A percentile compares a stretch with the other conserved stretches of the same genome.
Evolutionary conservation across 2,888 invertebrate genomes (phyloP).

Genomic region (Dryomyza anilis): DNA sequence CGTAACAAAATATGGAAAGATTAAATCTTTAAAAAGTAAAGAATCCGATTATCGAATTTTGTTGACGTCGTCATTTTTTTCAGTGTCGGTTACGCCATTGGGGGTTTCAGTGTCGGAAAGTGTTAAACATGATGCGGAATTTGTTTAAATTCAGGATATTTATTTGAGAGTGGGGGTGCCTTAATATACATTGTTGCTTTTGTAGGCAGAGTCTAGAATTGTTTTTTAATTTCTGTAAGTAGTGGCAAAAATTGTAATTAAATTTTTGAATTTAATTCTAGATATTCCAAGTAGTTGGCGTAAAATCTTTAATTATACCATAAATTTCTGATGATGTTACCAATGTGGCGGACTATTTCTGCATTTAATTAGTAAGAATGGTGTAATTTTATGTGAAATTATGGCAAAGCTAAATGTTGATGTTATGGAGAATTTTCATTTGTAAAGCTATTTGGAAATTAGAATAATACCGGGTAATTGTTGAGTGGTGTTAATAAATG

Average conservation of each 20-base stretch:
- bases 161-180: neutral
- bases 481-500: neutral
- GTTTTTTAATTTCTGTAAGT: constrained; percentile 27
- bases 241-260: constrained; percentile 27
- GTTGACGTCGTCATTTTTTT: neutral
- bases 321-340: neutral
- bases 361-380: constrained; percentile 9
- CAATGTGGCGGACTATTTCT: neutral
- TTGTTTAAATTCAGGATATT: constrained; percentile 40
- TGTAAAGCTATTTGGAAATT: neutral
- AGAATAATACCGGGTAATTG: neutral
- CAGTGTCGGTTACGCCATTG: neutral
- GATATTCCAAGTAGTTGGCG: too few species aligned
- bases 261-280: constrained; percentile 20
- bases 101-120: constrained; percentile 44
- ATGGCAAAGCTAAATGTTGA: neutral
- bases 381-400: constrained; percentile 1
- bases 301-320: neutral
- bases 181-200: too few species aligned
- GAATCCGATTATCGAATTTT: too few species aligned
- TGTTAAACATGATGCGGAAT: constrained; percentile 55
- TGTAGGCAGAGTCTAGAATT: constrained; percentile 14
- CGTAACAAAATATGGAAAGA: too few species aligned
- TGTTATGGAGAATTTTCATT: neutral
- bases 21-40: too few species aligned